Conservation (phyloP, 2,888 invertebrate species). For the Tricholauxania praeusta region DNA sequence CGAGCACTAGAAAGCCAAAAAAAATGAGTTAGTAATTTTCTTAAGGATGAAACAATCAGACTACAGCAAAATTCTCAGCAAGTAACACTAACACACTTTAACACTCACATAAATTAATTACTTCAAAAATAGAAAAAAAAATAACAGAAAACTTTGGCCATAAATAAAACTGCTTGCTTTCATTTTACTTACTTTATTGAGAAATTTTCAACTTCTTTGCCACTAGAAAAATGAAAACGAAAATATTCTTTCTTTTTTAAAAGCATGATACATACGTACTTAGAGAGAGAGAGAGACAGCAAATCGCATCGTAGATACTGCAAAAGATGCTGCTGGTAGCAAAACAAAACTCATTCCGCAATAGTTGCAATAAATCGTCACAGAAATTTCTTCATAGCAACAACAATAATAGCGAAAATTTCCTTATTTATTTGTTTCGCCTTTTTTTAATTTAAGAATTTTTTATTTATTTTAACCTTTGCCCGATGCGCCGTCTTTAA, state of each 20-base stretch:
- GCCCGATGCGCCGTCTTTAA: constrained; percentile 22
- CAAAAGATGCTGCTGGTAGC: constrained; percentile 1
- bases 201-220: not conserved
- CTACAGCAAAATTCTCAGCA: too few species aligned
- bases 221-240: not conserved
- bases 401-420: not conserved
- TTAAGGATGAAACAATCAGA: too few species aligned
- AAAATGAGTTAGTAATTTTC: too few species aligned
- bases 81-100: too few species aligned
- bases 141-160: constrained; percentile 1
- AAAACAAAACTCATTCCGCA: constrained; percentile 26
- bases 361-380: constrained; percentile 37
- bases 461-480: constrained; percentile 9
- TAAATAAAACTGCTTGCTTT: constrained; percentile 28
- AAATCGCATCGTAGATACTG: not conserved
- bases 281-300: not conserved
- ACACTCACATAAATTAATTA: constrained; percentile 27
- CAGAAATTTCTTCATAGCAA: constrained; percentile 11
- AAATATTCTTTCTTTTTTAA: not conserved
- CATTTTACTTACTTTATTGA: not conserved
- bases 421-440: constrained; percentile 11
- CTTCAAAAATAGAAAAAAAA: not conserved
- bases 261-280: not conserved
- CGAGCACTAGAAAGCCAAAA: too few species aligned
- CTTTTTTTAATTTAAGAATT: constrained; percentile 8